Conservation (phyloP, 2,888 invertebrate species). For the Leistus spinibarbis region DNA sequence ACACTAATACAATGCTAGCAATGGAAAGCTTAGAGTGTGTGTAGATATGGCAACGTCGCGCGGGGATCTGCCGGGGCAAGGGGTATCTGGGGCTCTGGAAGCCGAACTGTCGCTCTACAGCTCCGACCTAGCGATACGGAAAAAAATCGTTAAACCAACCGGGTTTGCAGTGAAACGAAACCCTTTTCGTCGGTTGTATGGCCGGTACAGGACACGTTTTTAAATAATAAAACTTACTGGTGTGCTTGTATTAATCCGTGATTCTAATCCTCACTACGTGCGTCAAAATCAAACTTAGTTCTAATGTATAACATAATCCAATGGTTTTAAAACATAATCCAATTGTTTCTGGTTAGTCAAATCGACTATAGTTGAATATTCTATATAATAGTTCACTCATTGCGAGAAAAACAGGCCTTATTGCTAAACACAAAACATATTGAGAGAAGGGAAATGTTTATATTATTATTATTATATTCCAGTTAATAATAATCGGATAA, state of each 20-base stretch:
- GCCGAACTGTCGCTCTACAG: slow-evolving; percentile 49
- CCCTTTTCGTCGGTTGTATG: not conserved
- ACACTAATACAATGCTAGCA: slow-evolving; percentile 50
- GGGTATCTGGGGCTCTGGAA: slow-evolving; percentile 48
- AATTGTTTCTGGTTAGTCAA: not conserved
- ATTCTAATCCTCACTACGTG: slow-evolving; percentile 20
- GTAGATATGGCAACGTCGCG: slow-evolving; percentile 51
- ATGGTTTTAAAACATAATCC: not conserved
- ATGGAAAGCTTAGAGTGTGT: slow-evolving; percentile 51
- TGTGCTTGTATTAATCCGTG: slow-evolving; percentile 28
- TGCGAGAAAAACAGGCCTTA: slow-evolving; percentile 21
- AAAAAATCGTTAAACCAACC: slow-evolving; percentile 34
- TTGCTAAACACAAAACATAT: slow-evolving; percentile 13
- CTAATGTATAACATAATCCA: not conserved
- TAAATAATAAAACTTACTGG: slow-evolving; percentile 19
- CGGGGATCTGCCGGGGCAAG: slow-evolving; percentile 43
- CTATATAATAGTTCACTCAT: slow-evolving; percentile 21
- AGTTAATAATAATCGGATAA: not conserved
- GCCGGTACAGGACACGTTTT: not conserved
- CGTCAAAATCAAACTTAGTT: not conserved
- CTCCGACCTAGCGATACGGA: slow-evolving; percentile 46
- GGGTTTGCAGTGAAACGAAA: slow-evolving; percentile 4
- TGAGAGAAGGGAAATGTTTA: slow-evolving; percentile 23
- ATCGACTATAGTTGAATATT: not conserved
- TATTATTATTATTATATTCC: slow-evolving; percentile 2